Base-by-base conservation (phyloP, 2,797 vertebrate genomes). In the Neostethus bicornis region DNA sequence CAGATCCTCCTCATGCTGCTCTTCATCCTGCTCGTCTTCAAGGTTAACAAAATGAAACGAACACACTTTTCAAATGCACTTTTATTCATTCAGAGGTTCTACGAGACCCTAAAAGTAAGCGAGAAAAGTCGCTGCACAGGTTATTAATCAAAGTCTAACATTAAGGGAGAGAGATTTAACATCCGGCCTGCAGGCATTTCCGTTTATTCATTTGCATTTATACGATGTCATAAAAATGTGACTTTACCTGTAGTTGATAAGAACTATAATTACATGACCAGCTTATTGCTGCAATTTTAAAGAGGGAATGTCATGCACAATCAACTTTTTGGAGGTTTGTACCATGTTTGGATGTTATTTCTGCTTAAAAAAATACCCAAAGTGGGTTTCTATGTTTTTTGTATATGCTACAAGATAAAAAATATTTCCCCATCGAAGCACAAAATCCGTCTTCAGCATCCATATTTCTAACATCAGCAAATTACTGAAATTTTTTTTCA, bases 21-120 rank as follows among this genome's bases (percentile, higher is more conserved):
- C 76, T 92, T 94, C 66, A 80, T 93, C 37, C 82, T 91, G 64
- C 90, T 91, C 54, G 83, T 90, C 52, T 62, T 90, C 74, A 87
- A 89, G 83, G 90, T 85, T 8, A 2, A 16, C 0, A 5, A n/a
- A 7, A 9, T 11, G 23, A 53, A 20, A 26, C 19, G 45, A 44
- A 57, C 21, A 50, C 46, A 17, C 49, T 9, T 34, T 17, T 32
- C 19, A 26, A 24, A 21, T 13, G 7, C 37, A 4, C 53, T 41
- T 51, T 61, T 48, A 28, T 28, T 12, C 48, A 63, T 34, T 6
- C 2, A 9, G 10, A n/a, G 9, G 51, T 24, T n/a, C n/a, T n/a
- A 12, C 1, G 19, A 55, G 23, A 24, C 3, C 10, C 7, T 31
- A 28, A 6, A 47, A 46, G 29, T 17, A 14, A 44, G 9, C 2